phyloP scores from a whole-genome alignment of 2,797 vertebrate species.

The Gambelia wislizenii region DNA sequence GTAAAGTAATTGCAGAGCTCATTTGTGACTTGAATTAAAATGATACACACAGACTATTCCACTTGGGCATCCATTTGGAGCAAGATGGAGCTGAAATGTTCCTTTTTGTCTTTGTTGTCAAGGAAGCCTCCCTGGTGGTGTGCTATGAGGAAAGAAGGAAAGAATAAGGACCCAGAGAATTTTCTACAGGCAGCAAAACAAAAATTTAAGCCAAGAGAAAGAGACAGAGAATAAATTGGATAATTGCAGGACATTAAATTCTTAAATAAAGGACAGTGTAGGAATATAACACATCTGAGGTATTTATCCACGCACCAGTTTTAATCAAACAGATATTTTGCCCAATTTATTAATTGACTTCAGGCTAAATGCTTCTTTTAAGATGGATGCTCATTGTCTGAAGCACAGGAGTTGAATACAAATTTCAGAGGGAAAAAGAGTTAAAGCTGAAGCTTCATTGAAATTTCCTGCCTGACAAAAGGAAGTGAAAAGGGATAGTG shows the following conservation, averaged over 20 bases:
- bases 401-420: slow-evolving; percentile 30
- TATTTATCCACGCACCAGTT: slow-evolving; percentile 56
- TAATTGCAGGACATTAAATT: slow-evolving; percentile 65
- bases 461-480: slow-evolving; percentile 12
- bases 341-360: slow-evolving; percentile 71
- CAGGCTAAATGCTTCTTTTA: slow-evolving; percentile 62
- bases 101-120: slow-evolving; percentile 54
- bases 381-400: slow-evolving; percentile 48
- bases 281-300: slow-evolving; percentile 66
- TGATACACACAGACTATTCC: slow-evolving; percentile 7
- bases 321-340: slow-evolving; percentile 73
- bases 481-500: background rate
- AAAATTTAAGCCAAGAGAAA: slow-evolving; percentile 61
- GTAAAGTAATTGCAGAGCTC: slow-evolving; percentile 34
- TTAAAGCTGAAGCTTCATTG: background rate
- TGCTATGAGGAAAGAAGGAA: slow-evolving; percentile 24
- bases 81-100: slow-evolving; percentile 14
- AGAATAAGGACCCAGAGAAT: slow-evolving; percentile 56
- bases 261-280: slow-evolving; percentile 73
- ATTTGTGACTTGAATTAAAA: slow-evolving; percentile 63
- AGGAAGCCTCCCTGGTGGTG: slow-evolving; percentile 21
- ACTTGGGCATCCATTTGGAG: slow-evolving; percentile 34
- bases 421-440: slow-evolving; percentile 34
- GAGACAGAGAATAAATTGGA: slow-evolving; percentile 57
- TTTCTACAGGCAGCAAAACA: slow-evolving; percentile 52